phyloP scores from a whole-genome alignment of 2,888 invertebrate species.

The Drosophila falleni region DNA sequence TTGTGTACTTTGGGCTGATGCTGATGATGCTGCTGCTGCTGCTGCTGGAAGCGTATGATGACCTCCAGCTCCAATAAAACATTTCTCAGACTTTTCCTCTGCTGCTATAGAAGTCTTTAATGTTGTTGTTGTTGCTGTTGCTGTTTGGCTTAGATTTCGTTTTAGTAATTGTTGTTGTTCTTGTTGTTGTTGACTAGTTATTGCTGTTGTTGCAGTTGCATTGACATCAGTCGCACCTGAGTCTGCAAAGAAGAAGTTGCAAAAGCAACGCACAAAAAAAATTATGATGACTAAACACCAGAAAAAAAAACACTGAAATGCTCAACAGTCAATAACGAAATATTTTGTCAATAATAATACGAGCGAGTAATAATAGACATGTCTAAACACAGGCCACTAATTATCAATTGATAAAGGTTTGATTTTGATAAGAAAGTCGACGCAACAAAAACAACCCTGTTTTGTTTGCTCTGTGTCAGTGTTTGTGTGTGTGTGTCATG shows the following conservation, averaged over 20 bases:
- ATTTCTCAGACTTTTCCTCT: constrained; percentile 83
- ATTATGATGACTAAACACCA: not conserved
- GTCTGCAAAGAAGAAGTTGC: constrained; percentile 47
- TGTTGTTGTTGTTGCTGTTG: constrained; percentile 52
- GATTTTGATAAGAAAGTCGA: constrained; percentile 23
- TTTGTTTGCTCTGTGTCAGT: not conserved
- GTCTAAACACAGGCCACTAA: constrained; percentile 15
- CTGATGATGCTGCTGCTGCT: constrained; percentile 43
- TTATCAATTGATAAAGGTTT: constrained; percentile 34
- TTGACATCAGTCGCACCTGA: constrained; percentile 57
- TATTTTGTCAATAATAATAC: constrained; percentile 4
- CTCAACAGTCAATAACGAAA: constrained; percentile 15
- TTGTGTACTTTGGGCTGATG: constrained; percentile 56
- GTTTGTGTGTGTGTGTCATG: constrained; percentile 1
- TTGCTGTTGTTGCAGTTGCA: constrained; percentile 49
- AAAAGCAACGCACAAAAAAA: constrained; percentile 1
- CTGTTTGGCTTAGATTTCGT: constrained; percentile 67
- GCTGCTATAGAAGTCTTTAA: constrained; percentile 60
- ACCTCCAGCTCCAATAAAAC: constrained; percentile 83
- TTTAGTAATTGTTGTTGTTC: constrained; percentile 50
- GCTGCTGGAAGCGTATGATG: constrained; percentile 74
- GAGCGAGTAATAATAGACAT: constrained; percentile 11
- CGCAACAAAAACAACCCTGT: constrained; percentile 2
- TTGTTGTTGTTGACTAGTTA: constrained; percentile 66
- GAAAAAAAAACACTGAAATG: constrained; percentile 3